phyloP scores from a whole-genome alignment of 1,140 invertebrate species.

The Lucilia cuprina region DNA sequence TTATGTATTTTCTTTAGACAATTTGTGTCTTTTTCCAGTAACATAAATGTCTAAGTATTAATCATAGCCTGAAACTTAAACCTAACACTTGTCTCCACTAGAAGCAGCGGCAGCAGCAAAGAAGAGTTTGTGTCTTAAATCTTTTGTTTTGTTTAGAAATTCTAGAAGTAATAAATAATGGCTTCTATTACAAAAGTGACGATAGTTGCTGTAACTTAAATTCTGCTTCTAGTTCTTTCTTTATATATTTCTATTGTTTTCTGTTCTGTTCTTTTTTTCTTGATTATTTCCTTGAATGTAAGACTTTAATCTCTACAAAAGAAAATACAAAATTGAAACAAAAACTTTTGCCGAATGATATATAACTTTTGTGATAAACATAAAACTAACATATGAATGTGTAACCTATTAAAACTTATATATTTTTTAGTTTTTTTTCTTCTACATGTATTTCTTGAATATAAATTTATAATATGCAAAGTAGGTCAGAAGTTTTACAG shows the following conservation, averaged over 20 bases:
- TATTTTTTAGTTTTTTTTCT: not conserved
- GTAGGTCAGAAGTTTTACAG: conserved; percentile 18
- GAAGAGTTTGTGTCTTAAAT: conserved; percentile 25
- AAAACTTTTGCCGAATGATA: conserved; percentile 21
- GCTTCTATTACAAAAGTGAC: not conserved
- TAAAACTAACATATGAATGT: conserved; percentile 20
- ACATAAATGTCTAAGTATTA: too few species aligned
- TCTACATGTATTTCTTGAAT: not conserved
- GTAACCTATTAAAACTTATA: conserved; percentile 8
- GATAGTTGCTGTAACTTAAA: not conserved
- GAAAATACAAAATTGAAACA: too few species aligned
- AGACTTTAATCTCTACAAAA: not conserved
- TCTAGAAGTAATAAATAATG: not conserved
- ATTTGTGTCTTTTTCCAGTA: too few species aligned
- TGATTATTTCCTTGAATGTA: not conserved
- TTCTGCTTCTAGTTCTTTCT: too few species aligned
- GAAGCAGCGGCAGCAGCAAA: not conserved
- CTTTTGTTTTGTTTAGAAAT: conserved; percentile 16
- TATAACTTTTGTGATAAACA: conserved; percentile 29
- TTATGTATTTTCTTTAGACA: too few species aligned
- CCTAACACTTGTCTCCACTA: not conserved
- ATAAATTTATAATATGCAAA: conserved; percentile 9
- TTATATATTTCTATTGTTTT: too few species aligned
- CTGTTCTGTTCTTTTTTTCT: not conserved
- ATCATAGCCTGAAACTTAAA: too few species aligned